A percentile compares a stretch with the other conserved stretches of the same genome.
Evolutionary conservation across 1,140 invertebrate species (phyloP).

Genomic region (Hycleus phaleratus): DNA sequence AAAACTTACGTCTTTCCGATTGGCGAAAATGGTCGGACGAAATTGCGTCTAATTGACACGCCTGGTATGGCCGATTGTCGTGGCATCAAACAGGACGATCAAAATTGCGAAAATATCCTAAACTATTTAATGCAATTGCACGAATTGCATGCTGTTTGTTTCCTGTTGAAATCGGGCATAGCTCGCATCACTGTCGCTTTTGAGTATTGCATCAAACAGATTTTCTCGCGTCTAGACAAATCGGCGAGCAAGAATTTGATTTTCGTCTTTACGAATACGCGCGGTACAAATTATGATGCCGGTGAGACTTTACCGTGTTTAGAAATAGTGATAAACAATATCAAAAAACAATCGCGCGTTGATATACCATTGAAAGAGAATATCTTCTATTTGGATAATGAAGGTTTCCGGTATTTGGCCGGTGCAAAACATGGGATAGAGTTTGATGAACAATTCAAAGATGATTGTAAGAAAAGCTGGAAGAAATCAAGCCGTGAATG

Average conservation of each 20-base stretch:
- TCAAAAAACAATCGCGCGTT: conserved; percentile 20
- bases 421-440: conserved; percentile 23
- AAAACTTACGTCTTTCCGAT: conserved; percentile 34
- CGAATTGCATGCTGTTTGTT: conserved; percentile 33
- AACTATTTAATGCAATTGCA: conserved; percentile 26
- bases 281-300: conserved; percentile 28
- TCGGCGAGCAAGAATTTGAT: conserved; percentile 31
- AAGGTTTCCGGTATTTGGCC: conserved; percentile 30
- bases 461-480: conserved; percentile 28
- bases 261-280: conserved; percentile 33
- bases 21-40: conserved; percentile 12
- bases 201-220: conserved; percentile 32
- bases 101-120: conserved; percentile 35
- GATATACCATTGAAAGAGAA: conserved; percentile 25
- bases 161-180: conserved; percentile 29
- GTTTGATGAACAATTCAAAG: conserved; percentile 8
- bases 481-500: conserved; percentile 26
- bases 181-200: conserved; percentile 26
- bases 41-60: conserved; percentile 32
- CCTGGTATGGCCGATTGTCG: conserved; percentile 32
- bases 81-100: conserved; percentile 30
- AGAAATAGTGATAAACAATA: conserved; percentile 19
- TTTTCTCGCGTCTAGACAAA: conserved; percentile 32
- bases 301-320: conserved; percentile 25
- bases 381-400: conserved; percentile 36